Percentiles rank a stretch among this genome's conserved stretches.
phyloP scores from a whole-genome alignment of 2,113 vertebrate genomes.

The Condylura cristata region DNA sequence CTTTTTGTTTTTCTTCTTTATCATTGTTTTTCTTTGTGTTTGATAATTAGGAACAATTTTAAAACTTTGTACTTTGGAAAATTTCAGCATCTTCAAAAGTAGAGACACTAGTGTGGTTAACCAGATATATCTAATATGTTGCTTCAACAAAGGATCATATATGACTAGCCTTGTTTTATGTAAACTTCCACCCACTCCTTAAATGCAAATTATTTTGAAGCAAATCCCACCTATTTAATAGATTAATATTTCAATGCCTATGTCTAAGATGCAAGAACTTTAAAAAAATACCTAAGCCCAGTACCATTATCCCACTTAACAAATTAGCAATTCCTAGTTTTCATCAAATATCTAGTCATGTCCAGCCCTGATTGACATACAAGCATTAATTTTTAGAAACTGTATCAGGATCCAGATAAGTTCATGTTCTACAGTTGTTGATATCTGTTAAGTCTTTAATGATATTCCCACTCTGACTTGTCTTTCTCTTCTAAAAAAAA shows the following conservation, averaged over 20 bases:
- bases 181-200: neutral
- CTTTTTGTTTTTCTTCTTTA: neutral
- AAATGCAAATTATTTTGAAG: conserved; percentile 9
- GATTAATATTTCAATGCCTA: neutral
- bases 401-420: neutral
- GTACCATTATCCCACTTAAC: neutral
- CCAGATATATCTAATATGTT: neutral
- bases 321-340: neutral
- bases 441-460: conserved; percentile 1
- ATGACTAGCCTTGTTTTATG: neutral
- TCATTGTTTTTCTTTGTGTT: neutral
- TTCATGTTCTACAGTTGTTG: neutral
- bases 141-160: neutral
- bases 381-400: neutral
- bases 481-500: neutral
- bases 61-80: conserved; percentile 4
- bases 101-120: neutral
- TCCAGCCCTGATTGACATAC: neutral
- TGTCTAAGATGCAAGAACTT: neutral
- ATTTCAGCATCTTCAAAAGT: neutral
- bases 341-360: neutral
- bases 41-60: conserved; percentile 11
- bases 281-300: neutral
- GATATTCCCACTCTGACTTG: neutral
- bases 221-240: neutral